phyloP scores from a whole-genome alignment of 2,797 vertebrate species.

The Semaprochilodus insignis region DNA sequence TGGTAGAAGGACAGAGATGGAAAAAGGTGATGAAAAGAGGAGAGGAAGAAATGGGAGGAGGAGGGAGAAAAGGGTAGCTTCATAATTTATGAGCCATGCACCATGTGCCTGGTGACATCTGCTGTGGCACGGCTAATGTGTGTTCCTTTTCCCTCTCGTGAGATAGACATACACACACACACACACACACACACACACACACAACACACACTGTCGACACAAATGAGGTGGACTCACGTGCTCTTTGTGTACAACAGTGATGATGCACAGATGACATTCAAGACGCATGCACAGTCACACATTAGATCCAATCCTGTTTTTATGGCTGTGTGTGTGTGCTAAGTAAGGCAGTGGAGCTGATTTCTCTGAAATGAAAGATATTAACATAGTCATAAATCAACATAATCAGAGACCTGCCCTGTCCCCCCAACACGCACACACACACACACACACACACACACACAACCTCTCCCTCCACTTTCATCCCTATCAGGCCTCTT shows the following conservation, averaged over 20 bases:
- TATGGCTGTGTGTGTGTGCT: slow-evolving; percentile 5
- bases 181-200: slow-evolving; percentile 58
- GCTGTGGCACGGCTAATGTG: slow-evolving; percentile 84
- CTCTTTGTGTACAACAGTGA: slow-evolving; percentile 4
- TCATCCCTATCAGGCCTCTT: not conserved
- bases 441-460: not conserved
- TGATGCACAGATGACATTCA: slow-evolving; percentile 21
- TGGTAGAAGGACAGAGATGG: slow-evolving; percentile 21
- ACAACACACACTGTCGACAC: slow-evolving; percentile 54
- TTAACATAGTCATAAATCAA: slow-evolving; percentile 63
- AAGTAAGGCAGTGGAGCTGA: slow-evolving; percentile 30
- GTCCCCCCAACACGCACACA: not conserved
- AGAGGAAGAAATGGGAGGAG: slow-evolving; percentile 47
- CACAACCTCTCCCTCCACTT: not conserved
- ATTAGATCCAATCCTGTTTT: slow-evolving; percentile 2
- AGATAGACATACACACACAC: slow-evolving; percentile 46
- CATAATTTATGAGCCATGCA: slow-evolving; percentile 85
- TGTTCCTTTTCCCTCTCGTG: slow-evolving; percentile 69
- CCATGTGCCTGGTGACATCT: slow-evolving; percentile 84
- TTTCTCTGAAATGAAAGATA: slow-evolving; percentile 54
- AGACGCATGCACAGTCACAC: slow-evolving; percentile 41
- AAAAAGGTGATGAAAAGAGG: slow-evolving; percentile 34
- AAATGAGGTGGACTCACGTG: slow-evolving; percentile 38
- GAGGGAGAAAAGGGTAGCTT: slow-evolving; percentile 50
- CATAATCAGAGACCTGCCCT: slow-evolving; percentile 52